Evolutionary conservation across 1,140 invertebrate species (phyloP), one percentile per base, ranked within the genome.

Genomic region (Zaprionus capensis): DNA sequence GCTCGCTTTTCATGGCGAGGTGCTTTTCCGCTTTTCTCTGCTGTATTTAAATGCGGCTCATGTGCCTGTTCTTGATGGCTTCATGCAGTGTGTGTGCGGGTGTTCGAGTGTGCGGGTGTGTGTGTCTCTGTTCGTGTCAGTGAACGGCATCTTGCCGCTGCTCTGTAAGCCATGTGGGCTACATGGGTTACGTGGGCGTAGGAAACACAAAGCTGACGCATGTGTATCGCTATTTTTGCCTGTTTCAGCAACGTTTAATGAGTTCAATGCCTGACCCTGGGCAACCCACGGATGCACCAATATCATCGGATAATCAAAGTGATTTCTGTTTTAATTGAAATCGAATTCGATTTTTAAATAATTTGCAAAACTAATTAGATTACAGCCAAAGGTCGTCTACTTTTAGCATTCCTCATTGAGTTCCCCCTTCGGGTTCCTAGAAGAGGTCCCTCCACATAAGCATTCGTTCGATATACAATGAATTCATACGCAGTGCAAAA

Each of bases 1-100:
- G 20, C 22, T 49, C 57, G 46, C 44, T 31, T 70, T 59, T 26
- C 28, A 65, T 26, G 38, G 36, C 5, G 36, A 38, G 36, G n/a
- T 22, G 36, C 55, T 68, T 64, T 49, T 49, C 31, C 62, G 7
- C 41, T 58, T 51, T 58, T 46, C n/a, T 17, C 2, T 17, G 6
- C n/a, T 53, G 44, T 53, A 72, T 72, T 67, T 53, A 69, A 75
- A 64, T 63, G 49, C 55, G 56, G 22, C 46, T 44, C 57, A 65
- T 53, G 58, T 65, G 46, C 38, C 56, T 64, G 69, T 51, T 44
- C 4, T 31, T 66, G 62, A 65, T 58, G 62, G 38, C 31, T 34
- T 22, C 53, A 49, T 36, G 61, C 38, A 36, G 69, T 56, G 53
- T 59, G 34, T 61, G 38, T 61, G 15, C 44, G 41, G 31, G 22